Evolutionary conservation across 2,888 invertebrate genomes (phyloP).

Genomic region (Lasiommata megera): DNA sequence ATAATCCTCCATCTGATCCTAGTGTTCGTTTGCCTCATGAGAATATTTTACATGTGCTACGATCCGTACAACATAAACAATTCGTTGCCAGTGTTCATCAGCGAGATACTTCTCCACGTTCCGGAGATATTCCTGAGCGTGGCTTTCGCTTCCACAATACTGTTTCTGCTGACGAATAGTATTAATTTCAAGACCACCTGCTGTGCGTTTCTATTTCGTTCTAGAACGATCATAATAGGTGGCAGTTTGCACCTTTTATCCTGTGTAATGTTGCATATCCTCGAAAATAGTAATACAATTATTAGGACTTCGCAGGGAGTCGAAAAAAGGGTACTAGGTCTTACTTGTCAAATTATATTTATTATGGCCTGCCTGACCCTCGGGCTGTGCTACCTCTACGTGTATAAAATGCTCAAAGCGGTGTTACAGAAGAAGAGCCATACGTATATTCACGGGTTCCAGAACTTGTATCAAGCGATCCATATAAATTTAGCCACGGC

Average conservation of each 20-base stretch:
- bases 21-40: slow-evolving; percentile 89
- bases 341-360: slow-evolving; percentile 92
- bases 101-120: slow-evolving; percentile 91
- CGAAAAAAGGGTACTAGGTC: slow-evolving; percentile 84
- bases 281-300: slow-evolving; percentile 82
- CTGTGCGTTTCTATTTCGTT: slow-evolving; percentile 87
- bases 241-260: slow-evolving; percentile 89
- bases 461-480: slow-evolving; percentile 92
- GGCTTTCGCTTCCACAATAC: slow-evolving; percentile 93
- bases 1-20: slow-evolving; percentile 91
- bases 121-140: slow-evolving; percentile 93
- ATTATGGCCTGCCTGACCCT: slow-evolving; percentile 91
- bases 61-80: slow-evolving; percentile 95
- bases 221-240: slow-evolving; percentile 88
- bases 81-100: slow-evolving; percentile 88
- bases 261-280: slow-evolving; percentile 91
- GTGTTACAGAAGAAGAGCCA: slow-evolving; percentile 89
- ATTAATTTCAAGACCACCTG: slow-evolving; percentile 86
- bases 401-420: slow-evolving; percentile 89
- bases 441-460: slow-evolving; percentile 89
- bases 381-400: slow-evolving; percentile 91
- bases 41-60: slow-evolving; percentile 93
- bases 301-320: slow-evolving; percentile 67
- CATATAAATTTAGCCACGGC: slow-evolving; percentile 94
- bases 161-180: slow-evolving; percentile 92